phyloP scores from a whole-genome alignment of 64 coral and sea anemone species.

The Pocillopora damicornis region DNA sequence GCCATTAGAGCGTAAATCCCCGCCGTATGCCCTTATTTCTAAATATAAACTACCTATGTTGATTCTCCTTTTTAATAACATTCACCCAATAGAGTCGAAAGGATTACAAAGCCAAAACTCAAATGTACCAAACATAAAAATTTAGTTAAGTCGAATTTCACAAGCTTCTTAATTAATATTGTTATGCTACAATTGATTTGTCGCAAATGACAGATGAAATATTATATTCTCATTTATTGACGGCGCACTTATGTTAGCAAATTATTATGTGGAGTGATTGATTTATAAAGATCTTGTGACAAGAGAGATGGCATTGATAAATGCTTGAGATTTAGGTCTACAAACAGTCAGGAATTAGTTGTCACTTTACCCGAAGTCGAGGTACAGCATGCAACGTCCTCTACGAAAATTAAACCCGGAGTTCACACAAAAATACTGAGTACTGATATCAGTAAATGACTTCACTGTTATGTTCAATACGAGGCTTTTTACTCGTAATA shows the following conservation, averaged over 20 bases:
- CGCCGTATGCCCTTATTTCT: neutral
- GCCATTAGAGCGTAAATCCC: no score
- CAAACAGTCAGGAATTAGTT: no score
- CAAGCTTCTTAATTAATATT: neutral
- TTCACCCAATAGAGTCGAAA: neutral
- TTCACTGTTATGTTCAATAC: neutral
- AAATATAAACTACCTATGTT: neutral
- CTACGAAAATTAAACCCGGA: no score
- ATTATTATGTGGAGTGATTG: neutral
- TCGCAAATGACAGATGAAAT: neutral
- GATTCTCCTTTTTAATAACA: neutral
- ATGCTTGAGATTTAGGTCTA: neutral
- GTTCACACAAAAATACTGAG: no score
- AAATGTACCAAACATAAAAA: neutral
- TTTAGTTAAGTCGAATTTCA: neutral
- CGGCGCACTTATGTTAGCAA: no score
- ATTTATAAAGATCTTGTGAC: neutral
- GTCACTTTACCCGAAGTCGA: no score
- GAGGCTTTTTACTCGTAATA: conserved; percentile 46
- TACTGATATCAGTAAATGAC: no score
- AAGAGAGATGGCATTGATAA: neutral
- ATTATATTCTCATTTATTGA: neutral
- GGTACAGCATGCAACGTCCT: no score
- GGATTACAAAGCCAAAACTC: neutral
- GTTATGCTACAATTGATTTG: neutral